Conservation (phyloP, 2,113 vertebrate genomes). For the Rhinolophus sinicus region DNA sequence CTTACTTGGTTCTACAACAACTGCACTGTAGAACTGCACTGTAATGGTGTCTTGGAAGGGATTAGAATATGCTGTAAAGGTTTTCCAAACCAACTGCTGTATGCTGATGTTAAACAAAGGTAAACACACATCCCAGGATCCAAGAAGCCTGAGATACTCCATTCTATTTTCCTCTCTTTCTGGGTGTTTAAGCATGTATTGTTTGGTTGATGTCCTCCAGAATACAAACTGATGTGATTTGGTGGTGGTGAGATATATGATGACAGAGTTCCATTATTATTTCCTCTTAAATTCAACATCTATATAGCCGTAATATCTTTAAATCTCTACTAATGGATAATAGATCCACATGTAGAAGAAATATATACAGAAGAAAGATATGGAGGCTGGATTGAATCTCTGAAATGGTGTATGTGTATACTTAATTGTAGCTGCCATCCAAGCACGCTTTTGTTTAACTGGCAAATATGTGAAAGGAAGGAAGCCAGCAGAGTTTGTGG, state of each 20-base stretch:
- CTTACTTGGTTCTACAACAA: constrained; percentile 6
- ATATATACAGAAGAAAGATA: constrained; percentile 65
- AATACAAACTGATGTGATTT: constrained; percentile 69
- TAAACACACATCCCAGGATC: background rate
- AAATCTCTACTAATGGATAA: constrained; percentile 77
- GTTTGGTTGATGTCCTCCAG: constrained; percentile 54
- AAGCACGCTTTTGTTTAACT: background rate
- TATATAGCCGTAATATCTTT: constrained; percentile 72
- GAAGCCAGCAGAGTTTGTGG: background rate
- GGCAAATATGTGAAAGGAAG: constrained; percentile 1
- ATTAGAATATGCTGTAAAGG: background rate
- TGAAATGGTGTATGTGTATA: constrained; percentile 48
- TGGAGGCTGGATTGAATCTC: constrained; percentile 63
- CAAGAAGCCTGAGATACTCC: background rate
- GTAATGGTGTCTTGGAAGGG: background rate
- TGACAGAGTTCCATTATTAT: constrained; percentile 75
- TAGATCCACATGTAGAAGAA: constrained; percentile 71
- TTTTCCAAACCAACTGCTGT: constrained; percentile 17
- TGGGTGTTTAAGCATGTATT: constrained; percentile 12
- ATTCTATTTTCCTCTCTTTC: constrained; percentile 10
- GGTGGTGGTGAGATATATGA: constrained; percentile 68
- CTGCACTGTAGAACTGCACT: background rate
- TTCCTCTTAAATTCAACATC: constrained; percentile 70
- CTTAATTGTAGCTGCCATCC: constrained; percentile 65
- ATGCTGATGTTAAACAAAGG: constrained; percentile 64